Base-by-base conservation (phyloP, 2,888 invertebrate genomes). In the Sinelater perroti region DNA sequence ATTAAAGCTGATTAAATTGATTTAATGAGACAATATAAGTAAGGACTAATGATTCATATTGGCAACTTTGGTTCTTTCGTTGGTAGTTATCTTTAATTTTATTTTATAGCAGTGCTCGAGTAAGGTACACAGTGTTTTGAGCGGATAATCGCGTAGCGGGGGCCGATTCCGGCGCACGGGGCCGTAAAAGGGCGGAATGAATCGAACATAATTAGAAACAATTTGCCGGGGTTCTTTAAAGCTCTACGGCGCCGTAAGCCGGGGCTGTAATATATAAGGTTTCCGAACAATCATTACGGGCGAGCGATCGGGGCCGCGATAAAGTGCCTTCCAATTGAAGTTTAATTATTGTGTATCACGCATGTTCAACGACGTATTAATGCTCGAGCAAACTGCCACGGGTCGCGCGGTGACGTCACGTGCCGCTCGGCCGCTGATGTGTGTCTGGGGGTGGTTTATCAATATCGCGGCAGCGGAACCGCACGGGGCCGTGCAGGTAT, bases 361-460 rank as follows among this genome's bases (percentile, higher is more conserved):
- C 56, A 60, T 60, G 56, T 60, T 52, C 47, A 36, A 45, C 55
- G 52, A 56, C 56, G 46, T 52, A 40, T 56, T 56, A 60, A 56
- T 56, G 56, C 21, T 51, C 46, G 51, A 59, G 45, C 40, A 54
- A 46, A 38, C 28, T 28, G 28, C 28, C 45, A 30, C 17, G 33
- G 45, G 40, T 33, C 35, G 40, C 35, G 30, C 38, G 49, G 49
- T 47, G 56, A 49, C 50, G 50, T 60, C 50, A 56, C 45, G 38
- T 56, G 46, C 46, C 40, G 31, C 38, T 33, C 28, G 51, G 55
- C 38, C 38, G 47, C 51, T 33, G 31, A 46, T 51, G 42, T 51
- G 58, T 50, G 58, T 59, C 51, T 51, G 40, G 51, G 55, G 58
- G 55, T n/a, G n/a, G n/a, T 61, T 61, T 61, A 61, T 61, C 61